Percentiles rank a stretch among this genome's conserved stretches.
These are phyloP conservation scores for Sminthopsis crassicaudata DNA, from an alignment of 2,113 vertebrate species.

Conservation along the genomic window DNA sequence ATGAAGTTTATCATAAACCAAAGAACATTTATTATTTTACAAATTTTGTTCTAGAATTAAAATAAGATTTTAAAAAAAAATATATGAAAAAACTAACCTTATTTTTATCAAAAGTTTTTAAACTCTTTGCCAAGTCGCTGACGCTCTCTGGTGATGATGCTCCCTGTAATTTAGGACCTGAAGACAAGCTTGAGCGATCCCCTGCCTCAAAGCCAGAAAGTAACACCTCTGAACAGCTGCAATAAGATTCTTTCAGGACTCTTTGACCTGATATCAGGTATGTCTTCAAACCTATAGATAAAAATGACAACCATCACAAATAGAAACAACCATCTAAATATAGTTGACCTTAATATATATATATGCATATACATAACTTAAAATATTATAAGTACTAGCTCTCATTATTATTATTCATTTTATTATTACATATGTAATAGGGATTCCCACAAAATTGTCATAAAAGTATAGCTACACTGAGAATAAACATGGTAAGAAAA, in stretches of 20 bases:
- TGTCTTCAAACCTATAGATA: conserved; percentile 92
- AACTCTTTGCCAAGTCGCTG: conserved; percentile 78
- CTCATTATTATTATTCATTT: not conserved
- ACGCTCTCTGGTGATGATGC: conserved; percentile 78
- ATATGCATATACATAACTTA: not conserved
- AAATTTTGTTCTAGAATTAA: conserved; percentile 62
- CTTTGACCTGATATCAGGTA: conserved; percentile 95
- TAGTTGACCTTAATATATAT: conserved; percentile 20
- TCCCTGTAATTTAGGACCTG: conserved; percentile 77
- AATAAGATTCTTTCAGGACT: conserved; percentile 85
- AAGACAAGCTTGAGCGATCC: conserved; percentile 77
- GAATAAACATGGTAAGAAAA: not conserved
- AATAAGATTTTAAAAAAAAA: conserved; percentile 60
- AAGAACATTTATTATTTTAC: conserved; percentile 39
- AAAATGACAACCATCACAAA: conserved; percentile 72
- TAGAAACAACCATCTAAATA: conserved; percentile 25
- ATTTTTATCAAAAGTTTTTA: conserved; percentile 81
- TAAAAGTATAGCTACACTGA: not conserved
- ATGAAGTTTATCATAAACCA: not conserved
- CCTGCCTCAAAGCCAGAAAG: conserved; percentile 83
- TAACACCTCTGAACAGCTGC: conserved; percentile 88
- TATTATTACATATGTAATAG: not conserved
- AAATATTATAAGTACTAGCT: not conserved
- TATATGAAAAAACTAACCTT: conserved; percentile 85
- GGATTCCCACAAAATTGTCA: not conserved